Evolutionary conservation across 92 coral and sea anemone species (phyloP), one percentile per base, ranked within the genome.

Genomic region (Porites cylindrica): DNA sequence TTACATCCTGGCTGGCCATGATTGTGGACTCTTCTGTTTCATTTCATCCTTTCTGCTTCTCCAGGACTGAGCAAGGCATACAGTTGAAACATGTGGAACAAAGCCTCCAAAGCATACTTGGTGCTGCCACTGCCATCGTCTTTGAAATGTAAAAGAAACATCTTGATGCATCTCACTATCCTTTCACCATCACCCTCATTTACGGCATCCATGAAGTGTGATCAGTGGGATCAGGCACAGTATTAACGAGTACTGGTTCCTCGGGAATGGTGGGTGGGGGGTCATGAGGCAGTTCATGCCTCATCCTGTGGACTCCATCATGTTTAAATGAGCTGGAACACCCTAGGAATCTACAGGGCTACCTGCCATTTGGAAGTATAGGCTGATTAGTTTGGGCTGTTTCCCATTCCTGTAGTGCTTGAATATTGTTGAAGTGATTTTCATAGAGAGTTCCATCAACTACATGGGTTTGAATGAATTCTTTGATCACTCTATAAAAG

Each of bases 131-230:
- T 58, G 20, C 94, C 94, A 83, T 88, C 94, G 18, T 91, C 78
- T 32, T 63, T 62, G 18, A 91, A 88, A 53, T 91, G 89, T 47
- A 82, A 65, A 7, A 91, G 71, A 64, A 91, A 91, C 60, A 87
- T 51, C 76, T 88, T 88, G 12, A 83, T 86, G 18, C 92, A 91
- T 51, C 70, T 60, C 1, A 91, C 47, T 0, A 74, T 61, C 21
- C 91, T 29, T 6, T 89, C 82, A 17, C 93, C 91, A 73, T 93
- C 93, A 8, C 93, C 95, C 67, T 93, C 82, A 13, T 69, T 54
- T 1, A 70, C 65, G 13, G 93, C 91, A 83, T 93, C 93, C 70
- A 14, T 75, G 66, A 90, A 89, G 53, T 75, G 17, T 72, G n/a
- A 14, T 76, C 87, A 6, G 21, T 75, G 32, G 82, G 70, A 29